These are phyloP conservation scores for Polia nebulosa DNA, from an alignment of 2,888 invertebrate genomes.

Conservation along the genomic window DNA sequence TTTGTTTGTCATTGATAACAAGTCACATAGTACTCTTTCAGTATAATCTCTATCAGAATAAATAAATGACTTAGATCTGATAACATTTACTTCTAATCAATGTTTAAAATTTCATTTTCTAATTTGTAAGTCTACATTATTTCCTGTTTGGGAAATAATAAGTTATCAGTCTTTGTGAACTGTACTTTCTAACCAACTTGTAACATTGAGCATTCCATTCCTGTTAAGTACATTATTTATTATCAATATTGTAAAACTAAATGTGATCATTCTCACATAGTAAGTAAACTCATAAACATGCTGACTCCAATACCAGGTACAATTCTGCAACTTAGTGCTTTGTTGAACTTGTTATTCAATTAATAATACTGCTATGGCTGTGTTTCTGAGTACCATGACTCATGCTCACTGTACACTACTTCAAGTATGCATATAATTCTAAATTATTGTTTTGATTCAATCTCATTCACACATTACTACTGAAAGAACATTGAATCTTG, in stretches of 20 bases:
- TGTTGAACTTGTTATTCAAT: slow-evolving; percentile 20
- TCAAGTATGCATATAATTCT: neutral
- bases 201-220: neutral
- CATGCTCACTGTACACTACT: neutral
- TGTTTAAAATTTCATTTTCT: neutral
- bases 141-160: too few relatives aligned
- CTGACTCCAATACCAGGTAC: neutral
- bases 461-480: neutral
- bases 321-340: slow-evolving; percentile 16
- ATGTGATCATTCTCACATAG: neutral
- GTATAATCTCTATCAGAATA: slow-evolving; percentile 3
- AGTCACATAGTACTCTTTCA: slow-evolving; percentile 10
- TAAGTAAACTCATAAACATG: neutral
- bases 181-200: too few relatives aligned
- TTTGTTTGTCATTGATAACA: slow-evolving; percentile 26
- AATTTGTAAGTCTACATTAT: neutral
- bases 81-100: neutral
- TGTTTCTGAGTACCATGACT: slow-evolving; percentile 27
- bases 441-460: slow-evolving; percentile 5
- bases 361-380: neutral
- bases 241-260: neutral
- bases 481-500: neutral
- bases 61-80: neutral
- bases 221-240: neutral
- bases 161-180: too few relatives aligned